Base-by-base conservation (phyloP, 2,888 invertebrate genomes). In the Cerastoderma edule region DNA sequence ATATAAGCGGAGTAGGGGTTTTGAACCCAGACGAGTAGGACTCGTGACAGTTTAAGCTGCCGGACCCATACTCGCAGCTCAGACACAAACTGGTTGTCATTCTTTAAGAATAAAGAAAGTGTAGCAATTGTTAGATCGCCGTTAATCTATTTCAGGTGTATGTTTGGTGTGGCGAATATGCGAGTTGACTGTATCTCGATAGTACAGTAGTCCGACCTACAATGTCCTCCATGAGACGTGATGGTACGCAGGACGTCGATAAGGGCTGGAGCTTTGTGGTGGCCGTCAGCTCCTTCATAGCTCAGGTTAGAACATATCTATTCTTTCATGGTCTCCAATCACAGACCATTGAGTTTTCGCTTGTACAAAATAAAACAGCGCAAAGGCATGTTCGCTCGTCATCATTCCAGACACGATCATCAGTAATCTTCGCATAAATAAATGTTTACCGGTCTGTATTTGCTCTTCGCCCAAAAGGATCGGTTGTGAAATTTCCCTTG, bases 261-360 rank as follows among this genome's bases (percentile, higher is more conserved):
- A 35, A 44, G 24, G 54, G 48, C 10, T 74, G 74, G 74, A 74
- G 74, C 57, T 46, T 60, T n/a, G 57, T 60, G 4, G 69, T 74
- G 16, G 69, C 56, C 13, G 10, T 69, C 0, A 54, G 69, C 0
- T 74, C 74, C 6, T 74, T 74, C 22, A 6, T 74, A 13, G 68
- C 69, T 1, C 74, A 74, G 74, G 74, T 74, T 64, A 33, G 22
- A 2, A 0, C 10, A 24, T 24, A 0, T 28, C 46, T n/a, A 1
- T n/a, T 53, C n/a, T 53, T 22, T 10, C 1, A 53, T 10, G 10
- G 5, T 53, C 53, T 1, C 10, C 24, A 19, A 1, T 53, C 5
- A 22, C 2, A n/a, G 10, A 53, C n/a, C 24, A 53, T 22, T 24
- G 10, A 53, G 24, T 22, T 2, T 5, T 53, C 13, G 53, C 2